These are phyloP conservation scores for Corythoichthys intestinalis DNA, from an alignment of 2,113 vertebrate genomes.

Conservation along the genomic window DNA sequence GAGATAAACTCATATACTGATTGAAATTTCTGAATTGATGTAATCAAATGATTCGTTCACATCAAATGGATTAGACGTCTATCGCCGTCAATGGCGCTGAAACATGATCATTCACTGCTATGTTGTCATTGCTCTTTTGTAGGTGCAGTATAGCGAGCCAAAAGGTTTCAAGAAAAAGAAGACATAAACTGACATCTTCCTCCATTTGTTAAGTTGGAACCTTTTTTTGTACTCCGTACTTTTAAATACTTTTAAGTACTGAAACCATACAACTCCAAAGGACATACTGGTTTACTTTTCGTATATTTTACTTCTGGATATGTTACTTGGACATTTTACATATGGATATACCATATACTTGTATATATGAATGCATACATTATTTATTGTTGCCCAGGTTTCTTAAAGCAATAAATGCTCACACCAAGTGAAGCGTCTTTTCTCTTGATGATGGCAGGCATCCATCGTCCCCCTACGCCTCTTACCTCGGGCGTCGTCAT, in stretches of 20 bases:
- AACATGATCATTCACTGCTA: too few species aligned
- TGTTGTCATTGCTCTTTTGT: constrained; percentile 61
- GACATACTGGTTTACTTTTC: background rate
- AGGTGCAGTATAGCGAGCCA: constrained; percentile 85
- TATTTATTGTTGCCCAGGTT: background rate
- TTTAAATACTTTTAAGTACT: background rate
- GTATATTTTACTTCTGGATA: background rate
- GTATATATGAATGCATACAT: background rate
- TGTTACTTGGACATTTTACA: background rate
- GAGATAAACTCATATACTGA: too few species aligned
- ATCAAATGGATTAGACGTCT: too few species aligned
- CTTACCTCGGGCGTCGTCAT: constrained; percentile 58
- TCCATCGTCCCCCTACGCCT: constrained; percentile 23
- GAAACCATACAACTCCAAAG: background rate
- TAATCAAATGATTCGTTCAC: too few species aligned
- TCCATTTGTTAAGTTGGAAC: background rate
- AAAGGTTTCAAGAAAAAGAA: constrained; percentile 80
- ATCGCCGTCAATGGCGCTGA: too few species aligned
- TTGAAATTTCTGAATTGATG: too few species aligned
- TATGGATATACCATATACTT: background rate
- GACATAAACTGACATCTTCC: constrained; percentile 16
- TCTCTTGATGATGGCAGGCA: background rate
- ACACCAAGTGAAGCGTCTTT: constrained; percentile 44
- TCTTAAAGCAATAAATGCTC: constrained; percentile 49
- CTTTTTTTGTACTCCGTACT: background rate